Conservation (phyloP, 2,888 invertebrate species). For the Prosapia bicincta region DNA sequence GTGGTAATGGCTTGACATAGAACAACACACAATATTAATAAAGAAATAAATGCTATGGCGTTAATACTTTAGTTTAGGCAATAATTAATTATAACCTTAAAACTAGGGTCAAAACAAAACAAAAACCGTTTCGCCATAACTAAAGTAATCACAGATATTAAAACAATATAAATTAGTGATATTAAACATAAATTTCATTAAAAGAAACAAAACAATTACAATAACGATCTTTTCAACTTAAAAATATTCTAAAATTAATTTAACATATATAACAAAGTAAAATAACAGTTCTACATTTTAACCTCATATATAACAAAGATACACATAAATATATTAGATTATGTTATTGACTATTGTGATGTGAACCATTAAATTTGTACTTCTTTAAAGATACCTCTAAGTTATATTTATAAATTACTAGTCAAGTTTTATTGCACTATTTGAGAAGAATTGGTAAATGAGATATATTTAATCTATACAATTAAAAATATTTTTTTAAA, state of each 20-base stretch:
- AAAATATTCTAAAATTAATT: background rate
- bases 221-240: background rate
- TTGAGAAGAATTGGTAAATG: too few species aligned
- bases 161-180: background rate
- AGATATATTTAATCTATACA: background rate
- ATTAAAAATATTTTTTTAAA: background rate
- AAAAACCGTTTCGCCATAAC: background rate
- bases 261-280: background rate
- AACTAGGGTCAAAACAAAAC: background rate
- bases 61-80: background rate
- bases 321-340: background rate
- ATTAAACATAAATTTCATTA: background rate
- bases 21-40: background rate
- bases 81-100: background rate
- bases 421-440: background rate
- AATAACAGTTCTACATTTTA: background rate
- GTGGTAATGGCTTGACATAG: background rate
- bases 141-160: background rate
- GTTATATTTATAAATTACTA: background rate
- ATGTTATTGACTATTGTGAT: background rate
- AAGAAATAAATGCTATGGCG: background rate
- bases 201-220: background rate
- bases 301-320: slow-evolving; percentile 10
- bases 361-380: background rate
- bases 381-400: background rate